Base-by-base conservation (phyloP, 1,140 invertebrate species). In the Ephestia elutella region DNA sequence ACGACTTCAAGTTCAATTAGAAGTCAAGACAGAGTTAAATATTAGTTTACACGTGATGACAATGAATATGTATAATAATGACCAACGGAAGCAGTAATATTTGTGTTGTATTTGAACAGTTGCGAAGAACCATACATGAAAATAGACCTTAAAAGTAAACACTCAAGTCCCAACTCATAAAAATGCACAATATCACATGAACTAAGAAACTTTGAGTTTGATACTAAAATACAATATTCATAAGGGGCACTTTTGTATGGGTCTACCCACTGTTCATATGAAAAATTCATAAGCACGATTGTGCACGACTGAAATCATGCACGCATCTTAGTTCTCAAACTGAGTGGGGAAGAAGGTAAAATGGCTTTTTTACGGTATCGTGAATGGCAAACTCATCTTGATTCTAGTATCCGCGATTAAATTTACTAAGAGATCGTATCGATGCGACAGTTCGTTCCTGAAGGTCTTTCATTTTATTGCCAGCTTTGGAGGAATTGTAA, bases 201-300 rank as follows among this genome's bases (percentile, higher is more conserved):
- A 54, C 51, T 38, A 54, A 20, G 35, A 44, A 32, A 25, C 58
- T 54, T 55, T 49, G 58, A 55, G 25, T 60, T 54, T 49, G 53
- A 60, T 55, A 55, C 44, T 21, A 32, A 32, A 55, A 60, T 60
- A 60, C 58, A 55, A 55, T 55, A 60, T 60, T 60, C 58, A 60
- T 60, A 49, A 60, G 58, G n/a, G 19, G 51, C 51, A 60, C 48
- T 55, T 60, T 60, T 55, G 51, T 60, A 55, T 54, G 44, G 28
- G 51, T 60, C 58, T 49, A 30, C 51, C 18, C 13, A 54, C 44
- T 13, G 17, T 17, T 13, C 13, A 9, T n/a, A 60, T 60, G 58
- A 60, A 60, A 60, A 55, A 60, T 54, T 53, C 58, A 60, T 60
- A 38, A 60, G 20, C 0, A 11, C 20, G 11, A 19, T 57, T 58